phyloP scores from a whole-genome alignment of 2,113 vertebrate species.

The Sterrhoptilus dennistouni region DNA sequence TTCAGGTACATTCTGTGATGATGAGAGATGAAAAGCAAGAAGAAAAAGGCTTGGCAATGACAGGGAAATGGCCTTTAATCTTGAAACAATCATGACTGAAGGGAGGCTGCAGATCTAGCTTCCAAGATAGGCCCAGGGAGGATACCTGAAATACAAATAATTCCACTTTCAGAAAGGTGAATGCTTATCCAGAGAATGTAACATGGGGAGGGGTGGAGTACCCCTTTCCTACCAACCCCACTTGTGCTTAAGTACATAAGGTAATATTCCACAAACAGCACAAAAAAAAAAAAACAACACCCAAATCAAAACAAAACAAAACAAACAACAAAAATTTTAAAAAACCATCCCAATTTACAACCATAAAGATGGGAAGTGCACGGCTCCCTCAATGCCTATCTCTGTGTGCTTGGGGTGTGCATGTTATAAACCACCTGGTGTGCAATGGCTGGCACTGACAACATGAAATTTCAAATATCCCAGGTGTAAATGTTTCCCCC shows the following conservation, averaged over 20 bases:
- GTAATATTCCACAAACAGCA: neutral
- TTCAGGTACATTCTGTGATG: constrained; percentile 74
- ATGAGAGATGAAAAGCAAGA: constrained; percentile 73
- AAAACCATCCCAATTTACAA: neutral
- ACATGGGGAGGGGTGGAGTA: neutral
- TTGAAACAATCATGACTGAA: constrained; percentile 86
- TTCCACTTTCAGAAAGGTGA: constrained; percentile 9
- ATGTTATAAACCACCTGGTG: neutral
- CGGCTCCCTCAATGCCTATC: neutral
- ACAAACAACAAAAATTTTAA: neutral
- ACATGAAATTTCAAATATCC: neutral
- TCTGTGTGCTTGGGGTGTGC: neutral
- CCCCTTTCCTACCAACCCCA: neutral
- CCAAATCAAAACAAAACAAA: neutral
- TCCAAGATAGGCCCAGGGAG: constrained; percentile 76
- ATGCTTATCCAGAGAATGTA: neutral
- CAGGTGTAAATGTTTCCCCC: neutral
- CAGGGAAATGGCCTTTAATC: constrained; percentile 77
- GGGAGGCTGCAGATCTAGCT: constrained; percentile 78
- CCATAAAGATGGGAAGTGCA: neutral
- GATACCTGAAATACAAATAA: constrained; percentile 78
- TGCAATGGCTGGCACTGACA: neutral
- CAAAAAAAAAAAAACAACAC: neutral
- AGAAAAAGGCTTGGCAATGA: constrained; percentile 80
- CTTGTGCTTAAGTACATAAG: neutral